Base-by-base conservation (phyloP, 2,888 invertebrate species). In the Linnaemya vulpina region DNA sequence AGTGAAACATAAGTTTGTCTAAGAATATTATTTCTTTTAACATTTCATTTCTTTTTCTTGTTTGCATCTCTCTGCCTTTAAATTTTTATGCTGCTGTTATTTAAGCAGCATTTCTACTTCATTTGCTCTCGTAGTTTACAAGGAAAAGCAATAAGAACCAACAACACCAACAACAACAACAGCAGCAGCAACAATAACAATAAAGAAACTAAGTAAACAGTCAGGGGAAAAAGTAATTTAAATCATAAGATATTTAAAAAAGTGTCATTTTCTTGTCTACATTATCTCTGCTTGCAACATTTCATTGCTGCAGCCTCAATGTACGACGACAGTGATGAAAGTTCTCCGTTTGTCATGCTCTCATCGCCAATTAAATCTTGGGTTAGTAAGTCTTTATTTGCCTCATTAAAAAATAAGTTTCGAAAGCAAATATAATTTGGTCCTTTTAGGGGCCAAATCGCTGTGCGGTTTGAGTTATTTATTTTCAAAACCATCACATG, bases 311-410 rank as follows among this genome's bases (percentile, higher is more conserved):
- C 86, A 87, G 76, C 87, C 89, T 89, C 90, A 89, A 94, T 94
- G 94, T 92, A 93, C 91, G 94, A 94, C 88, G 91, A 91, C 91
- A 94, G 94, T 91, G 95, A 95, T 92, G 95, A 95, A 88, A 95
- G 95, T 90, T 94, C 94, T 63, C 93, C 94, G 51, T 95, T 95
- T 92, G 93, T 95, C 89, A 94, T 96, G 90, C 94, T 96, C 90
- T 94, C 95, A 76, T 93, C 95, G 89, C 95, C 95, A 63, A 94
- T 94, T 87, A 94, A 94, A 92, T 94, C 95, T 93, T 93, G 93
- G 87, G 93, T 94, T 88, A 90, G 89, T 89, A 83, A 85, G 78
- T 85, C 25, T 71, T 30, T 30, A 30, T 30, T 30, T 30, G 3
- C 2, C 30, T 30, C 30, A 2, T 30, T 5, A 30, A n/a, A n/a